Evolutionary conservation across 2,888 invertebrate species (phyloP), one percentile per base, ranked within the genome.

Genomic region (Muscina levida): DNA sequence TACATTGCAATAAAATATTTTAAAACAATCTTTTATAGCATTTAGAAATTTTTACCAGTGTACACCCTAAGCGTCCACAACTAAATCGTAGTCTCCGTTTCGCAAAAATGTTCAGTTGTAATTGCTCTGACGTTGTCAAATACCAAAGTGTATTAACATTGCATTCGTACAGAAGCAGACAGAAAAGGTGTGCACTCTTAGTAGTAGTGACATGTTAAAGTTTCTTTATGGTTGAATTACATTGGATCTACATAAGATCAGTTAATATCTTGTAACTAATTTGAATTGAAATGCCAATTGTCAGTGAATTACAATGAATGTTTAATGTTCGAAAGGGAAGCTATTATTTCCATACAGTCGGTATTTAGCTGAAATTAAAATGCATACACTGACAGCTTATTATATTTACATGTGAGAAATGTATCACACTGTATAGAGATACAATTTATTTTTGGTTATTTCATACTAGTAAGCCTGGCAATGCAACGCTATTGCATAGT

Each of bases 251-350:
- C 68, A 56, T 48, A 72, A 74, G 81, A 83, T 83, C 84, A 82
- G 84, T 83, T 83, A 82, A 82, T 81, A 72, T 76, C 77, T 83
- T 83, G 82, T 83, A 82, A 82, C 83, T 84, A 84, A 84, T 84
- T 83, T 81, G 82, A 83, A 79, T 82, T 83, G 82, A 81, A 84
- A 82, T 82, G 84, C 79, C 82, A 81, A 83, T 82, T 83, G 83
- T 78, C 81, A 82, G 77, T 72, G 77, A 76, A 81, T 79, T 74
- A 72, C 77, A 83, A 70, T 82, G 71, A 77, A 72, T 75, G 75
- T 67, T 72, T 74, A 72, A 62, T 77, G 74, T 77, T 37, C 19
- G 17, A 10, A 39, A 11, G 19, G 59, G 39, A 59, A 59, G 17
- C 8, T n/a, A n/a, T 57, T 24, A 57, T 17, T 59, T 59, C 19